phyloP scores from a whole-genome alignment of 2,113 vertebrate genomes.

The Cairina moschata region DNA sequence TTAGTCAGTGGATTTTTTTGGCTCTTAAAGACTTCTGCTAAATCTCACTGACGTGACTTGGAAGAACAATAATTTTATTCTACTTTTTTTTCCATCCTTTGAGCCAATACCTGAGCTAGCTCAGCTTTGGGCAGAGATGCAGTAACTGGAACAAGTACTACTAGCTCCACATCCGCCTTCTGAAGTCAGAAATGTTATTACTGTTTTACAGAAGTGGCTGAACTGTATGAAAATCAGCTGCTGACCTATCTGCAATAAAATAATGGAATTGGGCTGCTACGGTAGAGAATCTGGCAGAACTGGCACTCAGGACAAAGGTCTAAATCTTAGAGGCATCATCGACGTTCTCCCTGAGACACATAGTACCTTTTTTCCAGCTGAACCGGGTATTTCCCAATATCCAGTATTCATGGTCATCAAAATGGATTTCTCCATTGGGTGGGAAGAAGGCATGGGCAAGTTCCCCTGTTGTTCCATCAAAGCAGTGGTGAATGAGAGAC shows the following conservation, averaged over 20 bases:
- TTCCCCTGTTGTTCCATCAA: constrained; percentile 95
- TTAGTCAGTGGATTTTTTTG: not conserved
- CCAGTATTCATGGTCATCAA: constrained; percentile 96
- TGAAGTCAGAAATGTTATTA: too few relatives aligned
- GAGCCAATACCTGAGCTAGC: not conserved
- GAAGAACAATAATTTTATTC: not conserved
- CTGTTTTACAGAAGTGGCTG: not conserved
- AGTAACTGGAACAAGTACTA: too few relatives aligned
- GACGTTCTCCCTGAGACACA: rapidly evolving
- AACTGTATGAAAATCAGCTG: too few relatives aligned
- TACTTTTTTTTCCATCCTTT: not conserved
- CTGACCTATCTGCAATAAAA: not conserved
- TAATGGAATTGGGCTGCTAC: not conserved
- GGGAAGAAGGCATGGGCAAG: constrained; percentile 97
- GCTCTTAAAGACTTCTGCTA: not conserved
- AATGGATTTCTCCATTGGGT: constrained; percentile 93
- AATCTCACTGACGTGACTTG: not conserved
- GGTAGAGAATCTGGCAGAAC: not conserved
- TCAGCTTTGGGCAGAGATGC: not conserved
- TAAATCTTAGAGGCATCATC: rapidly evolving
- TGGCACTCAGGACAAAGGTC: not conserved
- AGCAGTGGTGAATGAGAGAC: constrained; percentile 93
- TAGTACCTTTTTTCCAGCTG: constrained; percentile 94
- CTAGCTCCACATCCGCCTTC: not conserved
- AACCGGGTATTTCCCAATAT: constrained; percentile 94